Percentiles rank a stretch among this genome's conserved stretches.
These are phyloP conservation scores for Ommatoiulus sabulosus DNA, from an alignment of 2,888 invertebrate genomes.

Conservation along the genomic window DNA sequence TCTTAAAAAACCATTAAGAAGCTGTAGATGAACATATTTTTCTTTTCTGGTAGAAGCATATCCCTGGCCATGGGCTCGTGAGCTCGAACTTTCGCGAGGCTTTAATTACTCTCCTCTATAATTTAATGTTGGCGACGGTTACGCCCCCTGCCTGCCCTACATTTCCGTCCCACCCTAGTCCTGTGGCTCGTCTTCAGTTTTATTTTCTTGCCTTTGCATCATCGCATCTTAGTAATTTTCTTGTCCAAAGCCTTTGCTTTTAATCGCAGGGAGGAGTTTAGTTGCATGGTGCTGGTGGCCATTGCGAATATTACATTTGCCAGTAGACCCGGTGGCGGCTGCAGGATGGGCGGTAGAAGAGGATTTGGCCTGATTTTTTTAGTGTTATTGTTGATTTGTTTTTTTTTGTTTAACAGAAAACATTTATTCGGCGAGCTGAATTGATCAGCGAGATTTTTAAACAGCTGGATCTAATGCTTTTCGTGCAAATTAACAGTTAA, in stretches of 20 bases:
- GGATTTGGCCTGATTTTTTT: neutral
- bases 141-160: slow-evolving; percentile 47
- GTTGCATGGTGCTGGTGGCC: slow-evolving; percentile 32
- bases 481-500: neutral
- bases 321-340: neutral
- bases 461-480: neutral
- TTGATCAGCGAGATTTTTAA: neutral
- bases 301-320: neutral
- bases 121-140: slow-evolving; percentile 50
- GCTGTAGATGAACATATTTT: neutral
- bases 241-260: slow-evolving; percentile 52
- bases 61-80: neutral
- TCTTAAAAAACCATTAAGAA: neutral
- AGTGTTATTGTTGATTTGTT: neutral
- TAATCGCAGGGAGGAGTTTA: slow-evolving; percentile 56
- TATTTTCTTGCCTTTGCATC: slow-evolving; percentile 32
- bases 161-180: slow-evolving; percentile 46
- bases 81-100: neutral
- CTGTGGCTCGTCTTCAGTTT: slow-evolving; percentile 28
- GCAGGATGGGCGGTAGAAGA: neutral
- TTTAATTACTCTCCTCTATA: slow-evolving; percentile 56
- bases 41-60: neutral
- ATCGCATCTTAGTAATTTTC: slow-evolving; percentile 56
- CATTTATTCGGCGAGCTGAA: neutral
- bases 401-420: neutral